Evolutionary conservation across 2,113 vertebrate genomes (phyloP), one percentile per base, ranked within the genome.

Genomic region (Chaenocephalus aceratus): DNA sequence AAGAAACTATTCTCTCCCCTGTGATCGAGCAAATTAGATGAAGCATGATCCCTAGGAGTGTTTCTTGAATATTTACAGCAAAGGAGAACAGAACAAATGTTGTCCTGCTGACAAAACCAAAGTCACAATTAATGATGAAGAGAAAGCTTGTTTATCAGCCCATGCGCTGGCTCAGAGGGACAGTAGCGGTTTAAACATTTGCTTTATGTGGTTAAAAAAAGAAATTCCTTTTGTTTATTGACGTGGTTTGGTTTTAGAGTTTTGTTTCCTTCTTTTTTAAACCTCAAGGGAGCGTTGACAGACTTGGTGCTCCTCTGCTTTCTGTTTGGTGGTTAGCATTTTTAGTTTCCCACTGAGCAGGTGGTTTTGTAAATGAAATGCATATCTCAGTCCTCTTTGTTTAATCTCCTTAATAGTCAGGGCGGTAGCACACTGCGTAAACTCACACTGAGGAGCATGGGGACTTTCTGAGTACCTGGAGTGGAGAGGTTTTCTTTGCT

Each of bases 1-100:
- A 73, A 67, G 82, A 79, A 77, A 48, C 73, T 76, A 72, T 82
- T 65, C 83, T 81, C 73, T 79, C 86, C 75, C 46, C 61, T 66
- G 34, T 82, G 84, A 88, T 90, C 89, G 77, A 89, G 86, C 73
- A 86, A 75, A 85, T 54, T 61, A 88, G 73, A 83, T 73, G 89
- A 80, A 85, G 79, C 85, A 75, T 72, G 77, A 85, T 69, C 54
- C 76, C 82, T 77, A 76, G 77, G 79, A 88, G 52, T 44, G 71
- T 79, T 58, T 77, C 63, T 86, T 71, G 36, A 81, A 80, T 88
- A 88, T 88, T 91, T 85, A 90, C 72, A 77, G 74, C 62, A 76
- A 66, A 77, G 69, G 71, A 91, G 83, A 77, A 26, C 5, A 65
- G 78, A 77, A 53, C 62, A 46, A 81, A 80, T 85, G 77, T 83